Evolutionary conservation across 2,113 vertebrate genomes (phyloP), one percentile per base, ranked within the genome.

Genomic region (western clawed frog (Xenopus tropicalis)): DNA sequence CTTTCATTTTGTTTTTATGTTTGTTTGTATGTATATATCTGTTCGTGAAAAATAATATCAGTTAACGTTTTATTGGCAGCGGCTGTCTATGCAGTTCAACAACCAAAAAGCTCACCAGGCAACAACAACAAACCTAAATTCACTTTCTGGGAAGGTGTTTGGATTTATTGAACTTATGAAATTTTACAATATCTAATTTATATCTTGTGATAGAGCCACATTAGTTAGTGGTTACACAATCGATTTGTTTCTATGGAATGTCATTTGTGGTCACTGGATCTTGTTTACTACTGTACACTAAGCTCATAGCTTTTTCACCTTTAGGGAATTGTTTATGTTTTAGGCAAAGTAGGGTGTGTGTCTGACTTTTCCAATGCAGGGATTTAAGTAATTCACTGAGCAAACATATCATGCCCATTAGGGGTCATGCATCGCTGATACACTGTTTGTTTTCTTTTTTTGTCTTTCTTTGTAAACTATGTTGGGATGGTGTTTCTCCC

Each of bases 321-420:
- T 37, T 37, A 37, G 29, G 29, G 29, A 37, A 37, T 37, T 37
- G 29, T 37, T 37, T 37, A n/a, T n/a, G 29, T 37, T 37, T 37
- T 37, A 37, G 78, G 81, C 66, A 78, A 54, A 74, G 24, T 71
- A 48, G 75, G 74, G 54, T 74, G 62, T 56, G 75, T 85, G 52
- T 57, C 66, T 75, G 29, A 76, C 29, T 58, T 72, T 74, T 54
- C 7, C 8, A 54, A 54, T n/a, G 52, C 46, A 48, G 16, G 16
- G 16, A 14, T 12, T n/a, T 6, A 48, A 14, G 46, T 14, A 48
- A 48, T 48, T 48, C 46, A 48, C 46, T 48, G 46, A 17, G 46
- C 5, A 48, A 48, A 14, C 13, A 14, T 17, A 48, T 14, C 16
- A 48, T 48, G 46, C 3, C 4, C 14, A 11, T n/a, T 37, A 58